Conservation (phyloP, 2,797 vertebrate species). For the Threskiornis aethiopicus region DNA sequence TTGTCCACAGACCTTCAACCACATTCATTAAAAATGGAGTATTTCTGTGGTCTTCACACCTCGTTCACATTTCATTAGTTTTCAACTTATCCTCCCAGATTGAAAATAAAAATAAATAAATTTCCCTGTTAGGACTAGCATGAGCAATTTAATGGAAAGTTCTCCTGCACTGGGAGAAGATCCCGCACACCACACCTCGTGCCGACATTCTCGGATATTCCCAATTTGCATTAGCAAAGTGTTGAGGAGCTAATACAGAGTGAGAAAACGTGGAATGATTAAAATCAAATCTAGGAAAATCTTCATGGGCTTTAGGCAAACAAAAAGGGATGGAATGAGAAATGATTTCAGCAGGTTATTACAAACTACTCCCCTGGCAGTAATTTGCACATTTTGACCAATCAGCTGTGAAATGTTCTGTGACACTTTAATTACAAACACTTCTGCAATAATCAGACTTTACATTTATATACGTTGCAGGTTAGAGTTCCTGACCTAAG, state of each 20-base stretch:
- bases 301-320: neutral
- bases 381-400: neutral
- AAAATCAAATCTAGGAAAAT: neutral
- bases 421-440: neutral
- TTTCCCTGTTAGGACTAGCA: neutral
- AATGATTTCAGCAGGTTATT: neutral
- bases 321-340: neutral
- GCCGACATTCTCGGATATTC: neutral
- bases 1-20: neutral
- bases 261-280: neutral
- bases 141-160: neutral
- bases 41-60: neutral
- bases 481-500: neutral
- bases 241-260: neutral
- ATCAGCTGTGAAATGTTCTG: constrained; percentile 15
- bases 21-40: neutral
- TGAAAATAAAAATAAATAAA: neutral
- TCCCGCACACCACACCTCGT: no score
- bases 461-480: neutral
- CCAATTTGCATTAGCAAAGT: neutral
- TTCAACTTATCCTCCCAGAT: neutral
- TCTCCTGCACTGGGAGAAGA: neutral
- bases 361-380: neutral
- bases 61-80: neutral
- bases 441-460: neutral